Conservation (phyloP, 2,113 vertebrate species). For the Gallinago paraguaiae region DNA sequence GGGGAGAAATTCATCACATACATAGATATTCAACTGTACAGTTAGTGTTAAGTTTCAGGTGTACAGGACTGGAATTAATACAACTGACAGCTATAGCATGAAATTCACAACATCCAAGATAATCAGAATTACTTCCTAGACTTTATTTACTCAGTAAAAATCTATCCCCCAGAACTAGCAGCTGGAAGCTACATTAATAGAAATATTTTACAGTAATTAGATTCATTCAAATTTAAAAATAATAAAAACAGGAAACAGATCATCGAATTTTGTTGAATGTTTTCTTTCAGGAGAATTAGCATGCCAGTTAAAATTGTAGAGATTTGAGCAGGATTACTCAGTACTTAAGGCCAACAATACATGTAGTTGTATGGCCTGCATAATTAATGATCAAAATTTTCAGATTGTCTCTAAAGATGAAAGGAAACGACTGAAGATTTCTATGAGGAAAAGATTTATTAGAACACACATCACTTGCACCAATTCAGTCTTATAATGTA, state of each 20-base stretch:
- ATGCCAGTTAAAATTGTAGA: not conserved
- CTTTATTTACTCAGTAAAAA: constrained; percentile 41
- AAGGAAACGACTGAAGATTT: not conserved
- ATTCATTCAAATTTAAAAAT: not conserved
- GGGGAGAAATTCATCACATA: not conserved
- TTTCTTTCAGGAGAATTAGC: not conserved
- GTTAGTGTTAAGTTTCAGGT: constrained; percentile 37
- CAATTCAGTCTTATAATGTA: not conserved
- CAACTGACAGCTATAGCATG: constrained; percentile 8
- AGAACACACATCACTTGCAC: accelerated
- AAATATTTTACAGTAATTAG: constrained; percentile 7
- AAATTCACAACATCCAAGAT: constrained; percentile 28
- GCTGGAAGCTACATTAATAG: not conserved
- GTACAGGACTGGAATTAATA: constrained; percentile 13
- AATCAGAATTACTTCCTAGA: constrained; percentile 31
- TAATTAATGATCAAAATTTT: not conserved
- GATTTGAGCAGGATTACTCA: not conserved
- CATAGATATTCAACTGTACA: not conserved
- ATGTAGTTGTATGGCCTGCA: not conserved
- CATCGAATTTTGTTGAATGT: not conserved
- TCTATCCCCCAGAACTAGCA: not conserved
- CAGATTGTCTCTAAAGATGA: not conserved
- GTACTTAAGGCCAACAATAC: not conserved
- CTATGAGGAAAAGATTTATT: not conserved
- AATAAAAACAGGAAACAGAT: not conserved